Evolutionary conservation across 2,113 vertebrate species (phyloP).

Genomic region (Callipepla californica): DNA sequence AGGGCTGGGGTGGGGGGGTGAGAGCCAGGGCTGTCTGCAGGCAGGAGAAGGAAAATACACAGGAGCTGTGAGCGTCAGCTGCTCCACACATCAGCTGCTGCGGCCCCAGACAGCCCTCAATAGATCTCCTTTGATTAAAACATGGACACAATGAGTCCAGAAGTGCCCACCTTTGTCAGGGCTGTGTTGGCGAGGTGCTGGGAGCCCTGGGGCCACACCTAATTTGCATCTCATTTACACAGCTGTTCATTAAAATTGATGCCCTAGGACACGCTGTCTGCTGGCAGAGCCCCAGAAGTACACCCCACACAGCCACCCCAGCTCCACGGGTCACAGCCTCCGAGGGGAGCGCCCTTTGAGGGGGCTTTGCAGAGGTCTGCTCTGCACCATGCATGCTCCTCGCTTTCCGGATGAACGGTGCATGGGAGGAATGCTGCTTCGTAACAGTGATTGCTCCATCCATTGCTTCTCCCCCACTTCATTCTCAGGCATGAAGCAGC

Average conservation of each 20-base stretch:
- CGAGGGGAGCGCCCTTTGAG: not conserved
- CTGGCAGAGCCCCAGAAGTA: not conserved
- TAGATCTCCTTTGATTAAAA: constrained; percentile 36
- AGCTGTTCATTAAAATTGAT: constrained; percentile 66
- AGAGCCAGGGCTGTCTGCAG: not conserved
- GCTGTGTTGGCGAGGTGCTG: not conserved
- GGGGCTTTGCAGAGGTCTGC: not conserved
- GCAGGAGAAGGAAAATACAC: not conserved
- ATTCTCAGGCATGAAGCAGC: not conserved
- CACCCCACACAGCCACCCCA: not conserved
- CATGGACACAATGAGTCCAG: constrained; percentile 41
- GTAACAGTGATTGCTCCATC: not conserved
- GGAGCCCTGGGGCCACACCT: constrained; percentile 5
- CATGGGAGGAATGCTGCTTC: not conserved
- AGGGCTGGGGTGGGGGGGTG: not conserved
- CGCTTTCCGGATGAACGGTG: not conserved
- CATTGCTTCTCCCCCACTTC: not conserved
- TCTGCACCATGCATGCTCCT: not conserved
- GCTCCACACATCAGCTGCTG: not conserved
- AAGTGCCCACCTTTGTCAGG: constrained; percentile 70
- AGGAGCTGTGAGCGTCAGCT: not conserved
- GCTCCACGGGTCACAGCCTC: not conserved
- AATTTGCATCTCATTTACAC: constrained; percentile 69
- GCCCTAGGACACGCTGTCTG: constrained; percentile 55
- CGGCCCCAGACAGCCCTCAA: not conserved